Evolutionary conservation across 1,140 invertebrate genomes (phyloP), one percentile per base, ranked within the genome.

Genomic region (Drosophila ficusphila): DNA sequence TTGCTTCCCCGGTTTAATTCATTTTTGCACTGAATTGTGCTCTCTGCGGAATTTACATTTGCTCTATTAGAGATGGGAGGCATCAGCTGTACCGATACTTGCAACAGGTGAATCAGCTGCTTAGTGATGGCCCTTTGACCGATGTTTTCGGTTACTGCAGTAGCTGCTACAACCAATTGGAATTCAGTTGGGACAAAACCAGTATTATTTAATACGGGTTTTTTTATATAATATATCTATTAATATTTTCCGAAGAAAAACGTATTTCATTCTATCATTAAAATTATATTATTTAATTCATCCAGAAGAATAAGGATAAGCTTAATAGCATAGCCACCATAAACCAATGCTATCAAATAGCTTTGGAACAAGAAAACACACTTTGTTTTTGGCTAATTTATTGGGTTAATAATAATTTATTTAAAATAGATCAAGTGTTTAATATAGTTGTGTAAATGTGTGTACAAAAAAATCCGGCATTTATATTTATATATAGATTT

Each of bases 351-450:
- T 4, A 2, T 4, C 29, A 31, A 31, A 11, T 31, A 31, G 11
- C 12, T 21, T 18, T 33, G 0, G 16, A 19, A 44, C 33, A 53
- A 12, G 21, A 23, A 42, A 34, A 41, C 11, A 8, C n/a, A 16
- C 3, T 39, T 14, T 44, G 46, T 60, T 74, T 86, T 82, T 85
- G 72, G 76, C 82, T 81, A 81, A 44, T 86, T 88, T 88, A 88
- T 88, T 86, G 72, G 82, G 62, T 88, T 85, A 79, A 79, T 85
- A 77, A 81, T 81, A 72, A 67, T 77, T 77, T 81, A 70, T 88
- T 86, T 86, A 85, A 85, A 85, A 85, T 79, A 85, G 61, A 76
- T 83, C 49, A 51, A 69, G 48, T 68, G 67, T 79, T 60, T 14
- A 47, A 71, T 85, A 56, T 76, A 64, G 73, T 53, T 62, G 41